Percentiles rank a stretch among this genome's conserved stretches.
Conservation (phyloP, 2,797 vertebrate species). For the Gymnothorax reevesii region DNA sequence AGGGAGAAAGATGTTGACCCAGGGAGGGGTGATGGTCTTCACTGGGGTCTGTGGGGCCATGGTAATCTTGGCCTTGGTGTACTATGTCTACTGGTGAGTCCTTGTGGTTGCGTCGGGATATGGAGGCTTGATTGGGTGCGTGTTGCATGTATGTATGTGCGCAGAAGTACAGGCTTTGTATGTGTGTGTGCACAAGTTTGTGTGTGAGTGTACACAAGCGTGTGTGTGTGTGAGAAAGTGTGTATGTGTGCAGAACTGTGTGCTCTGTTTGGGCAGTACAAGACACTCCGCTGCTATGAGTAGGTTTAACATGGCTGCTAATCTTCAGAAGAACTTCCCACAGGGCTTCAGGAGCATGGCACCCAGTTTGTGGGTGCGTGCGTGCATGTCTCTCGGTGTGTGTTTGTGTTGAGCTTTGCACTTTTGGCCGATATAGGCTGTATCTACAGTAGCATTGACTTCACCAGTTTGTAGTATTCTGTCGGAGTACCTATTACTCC, state of each 20-base stretch:
- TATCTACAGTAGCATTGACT: background rate
- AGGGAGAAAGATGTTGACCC: slow-evolving; percentile 4
- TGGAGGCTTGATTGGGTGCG: background rate
- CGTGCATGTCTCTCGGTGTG: background rate
- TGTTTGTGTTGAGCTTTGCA: no score
- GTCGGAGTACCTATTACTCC: background rate
- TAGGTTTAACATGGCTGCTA: background rate
- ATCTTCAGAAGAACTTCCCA: background rate
- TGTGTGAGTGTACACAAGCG: background rate
- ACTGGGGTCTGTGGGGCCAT: slow-evolving; percentile 11
- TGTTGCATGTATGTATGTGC: background rate
- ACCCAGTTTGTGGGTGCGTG: background rate
- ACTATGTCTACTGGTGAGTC: slow-evolving; percentile 17
- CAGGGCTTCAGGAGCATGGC: background rate
- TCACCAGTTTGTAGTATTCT: background rate
- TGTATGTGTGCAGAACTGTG: background rate
- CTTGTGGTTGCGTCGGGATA: background rate
- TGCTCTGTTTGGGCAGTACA: background rate
- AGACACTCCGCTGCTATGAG: background rate
- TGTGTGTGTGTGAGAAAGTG: background rate
- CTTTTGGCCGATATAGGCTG: background rate
- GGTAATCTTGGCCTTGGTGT: background rate
- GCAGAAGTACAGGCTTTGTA: no score
- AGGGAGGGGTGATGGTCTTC: slow-evolving; percentile 14
- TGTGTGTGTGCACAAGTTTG: background rate